Evolutionary conservation across 92 coral and sea anemone genomes (phyloP), one percentile per base, ranked within the genome.

Genomic region (Meandrina meandrites): DNA sequence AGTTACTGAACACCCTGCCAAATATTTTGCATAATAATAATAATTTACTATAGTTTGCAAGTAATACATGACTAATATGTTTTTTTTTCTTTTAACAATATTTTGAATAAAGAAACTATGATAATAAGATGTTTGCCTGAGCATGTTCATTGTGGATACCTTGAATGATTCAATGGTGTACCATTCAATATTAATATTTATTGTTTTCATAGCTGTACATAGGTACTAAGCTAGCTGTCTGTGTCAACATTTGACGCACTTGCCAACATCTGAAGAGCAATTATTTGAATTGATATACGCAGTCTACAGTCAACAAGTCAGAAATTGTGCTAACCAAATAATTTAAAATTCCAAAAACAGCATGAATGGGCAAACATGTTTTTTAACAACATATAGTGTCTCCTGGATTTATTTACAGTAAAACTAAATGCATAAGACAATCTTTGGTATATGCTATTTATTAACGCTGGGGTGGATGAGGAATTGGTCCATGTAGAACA

Each of bases 401-500:
- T 62, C 69, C 30, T 15, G 10, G 30, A 24, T 21, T 30, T 24
- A 3, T 62, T n/a, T 12, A 62, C 24, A 18, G 69, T 22, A 62
- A 22, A 45, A 45, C 48, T 18, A 62, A 62, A 1, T n/a, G 5
- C 28, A 64, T 27, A 66, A 36, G 8, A 5, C 17, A 17, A 72
- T 72, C 11, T 66, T 0, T 34, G 45, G n/a, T 34, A 18, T 24
- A 66, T 66, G 35, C 13, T 27, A 66, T 24, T 24, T 8, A 31
- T 71, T 79, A 69, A 69, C 82, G 84, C 56, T 85, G 89, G 75
- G 95, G 95, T 42, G 93, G 93, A 14, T 87, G 95, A 28, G 93
- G 93, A 69, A 90, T 36, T 24, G 95, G 92, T 13, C 90, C 88
- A 75, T 85, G 90, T 0, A 87, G 79, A 30, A 81, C 58, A 54